phyloP scores from a whole-genome alignment of 2,888 invertebrate genomes.

The Neria commutata region DNA sequence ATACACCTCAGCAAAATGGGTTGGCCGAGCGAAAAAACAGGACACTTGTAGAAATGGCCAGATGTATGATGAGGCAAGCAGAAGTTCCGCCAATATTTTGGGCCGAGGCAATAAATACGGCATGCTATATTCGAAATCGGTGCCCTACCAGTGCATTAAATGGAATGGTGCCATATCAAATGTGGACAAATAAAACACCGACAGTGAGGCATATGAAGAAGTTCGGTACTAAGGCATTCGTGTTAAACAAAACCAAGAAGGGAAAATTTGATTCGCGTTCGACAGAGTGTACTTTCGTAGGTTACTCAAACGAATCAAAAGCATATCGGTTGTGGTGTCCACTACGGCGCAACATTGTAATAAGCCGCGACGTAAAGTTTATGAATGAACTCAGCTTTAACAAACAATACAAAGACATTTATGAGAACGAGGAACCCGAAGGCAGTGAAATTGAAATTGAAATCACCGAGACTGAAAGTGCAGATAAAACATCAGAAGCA shows the following conservation, averaged over 20 bases:
- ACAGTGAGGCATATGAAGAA: slow-evolving; percentile 18
- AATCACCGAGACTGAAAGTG: slow-evolving; percentile 10
- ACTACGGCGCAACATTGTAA: slow-evolving; percentile 19
- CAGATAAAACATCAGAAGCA: slow-evolving; percentile 1
- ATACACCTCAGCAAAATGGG: slow-evolving; percentile 36
- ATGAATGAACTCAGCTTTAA: slow-evolving; percentile 24
- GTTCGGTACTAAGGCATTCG: slow-evolving; percentile 17
- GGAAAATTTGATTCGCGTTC: slow-evolving; percentile 26
- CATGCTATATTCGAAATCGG: slow-evolving; percentile 27
- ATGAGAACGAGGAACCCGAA: slow-evolving; percentile 14
- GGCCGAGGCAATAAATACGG: slow-evolving; percentile 27
- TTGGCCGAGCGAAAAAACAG: slow-evolving; percentile 33
- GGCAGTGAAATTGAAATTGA: slow-evolving; percentile 8
- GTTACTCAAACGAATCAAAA: slow-evolving; percentile 28
- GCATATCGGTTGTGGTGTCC: slow-evolving; percentile 27
- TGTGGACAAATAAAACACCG: slow-evolving; percentile 21
- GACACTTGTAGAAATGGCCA: slow-evolving; percentile 31
- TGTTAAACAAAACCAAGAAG: slow-evolving; percentile 15
- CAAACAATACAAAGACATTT: slow-evolving; percentile 21
- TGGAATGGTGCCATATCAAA: slow-evolving; percentile 21
- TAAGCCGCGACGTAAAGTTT: slow-evolving; percentile 30
- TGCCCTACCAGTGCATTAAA: slow-evolving; percentile 21
- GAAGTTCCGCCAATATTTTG: slow-evolving; percentile 22
- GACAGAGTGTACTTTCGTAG: no score
- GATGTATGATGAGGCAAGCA: slow-evolving; percentile 36